A percentile compares a stretch with the other conserved stretches of the same genome.
Evolutionary conservation across 2,797 vertebrate species (phyloP).

Genomic region (Melanotaenia pygmaea): DNA sequence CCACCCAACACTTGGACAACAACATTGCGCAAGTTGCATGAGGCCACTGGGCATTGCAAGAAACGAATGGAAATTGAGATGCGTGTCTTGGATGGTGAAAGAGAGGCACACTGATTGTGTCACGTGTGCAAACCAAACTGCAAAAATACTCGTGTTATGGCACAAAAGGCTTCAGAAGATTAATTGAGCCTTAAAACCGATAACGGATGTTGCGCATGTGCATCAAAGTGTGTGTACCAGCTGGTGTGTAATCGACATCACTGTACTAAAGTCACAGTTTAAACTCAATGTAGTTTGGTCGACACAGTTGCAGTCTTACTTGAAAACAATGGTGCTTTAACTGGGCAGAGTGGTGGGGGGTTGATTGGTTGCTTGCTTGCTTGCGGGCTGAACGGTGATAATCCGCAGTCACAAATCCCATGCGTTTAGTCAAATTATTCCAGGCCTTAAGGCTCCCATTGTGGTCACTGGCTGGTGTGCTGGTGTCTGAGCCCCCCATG

Average conservation of each 20-base stretch:
- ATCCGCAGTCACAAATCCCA: conserved; percentile 77
- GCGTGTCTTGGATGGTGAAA: conserved; percentile 49
- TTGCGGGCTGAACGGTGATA: conserved; percentile 75
- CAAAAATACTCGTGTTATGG: conserved; percentile 6
- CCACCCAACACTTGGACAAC: conserved; percentile 46
- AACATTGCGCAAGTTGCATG: conserved; percentile 34
- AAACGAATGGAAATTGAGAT: conserved; percentile 76
- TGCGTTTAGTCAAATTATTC: conserved; percentile 83
- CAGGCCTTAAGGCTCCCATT: conserved; percentile 78
- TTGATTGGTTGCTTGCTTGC: conserved; percentile 63
- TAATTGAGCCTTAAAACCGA: conserved; percentile 20
- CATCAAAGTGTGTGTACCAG: conserved; percentile 18
- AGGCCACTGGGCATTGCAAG: conserved; percentile 55
- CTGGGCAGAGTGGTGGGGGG: conserved; percentile 53
- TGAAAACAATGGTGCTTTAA: conserved; percentile 61
- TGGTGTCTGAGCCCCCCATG: conserved; percentile 77
- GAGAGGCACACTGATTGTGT: conserved; percentile 43
- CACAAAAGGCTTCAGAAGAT: conserved; percentile 36
- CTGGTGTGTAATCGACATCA: conserved; percentile 31
- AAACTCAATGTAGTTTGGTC: conserved; percentile 4
- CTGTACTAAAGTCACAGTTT: conserved; percentile 31
- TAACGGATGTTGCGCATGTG: conserved; percentile 13
- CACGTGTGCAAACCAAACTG: conserved; percentile 24
- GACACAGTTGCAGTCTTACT: conserved; percentile 22
- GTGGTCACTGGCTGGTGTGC: conserved; percentile 68